Percentiles rank a stretch among this genome's conserved stretches.
phyloP scores from a whole-genome alignment of 2,113 vertebrate species.

The Oryzias curvinotus region DNA sequence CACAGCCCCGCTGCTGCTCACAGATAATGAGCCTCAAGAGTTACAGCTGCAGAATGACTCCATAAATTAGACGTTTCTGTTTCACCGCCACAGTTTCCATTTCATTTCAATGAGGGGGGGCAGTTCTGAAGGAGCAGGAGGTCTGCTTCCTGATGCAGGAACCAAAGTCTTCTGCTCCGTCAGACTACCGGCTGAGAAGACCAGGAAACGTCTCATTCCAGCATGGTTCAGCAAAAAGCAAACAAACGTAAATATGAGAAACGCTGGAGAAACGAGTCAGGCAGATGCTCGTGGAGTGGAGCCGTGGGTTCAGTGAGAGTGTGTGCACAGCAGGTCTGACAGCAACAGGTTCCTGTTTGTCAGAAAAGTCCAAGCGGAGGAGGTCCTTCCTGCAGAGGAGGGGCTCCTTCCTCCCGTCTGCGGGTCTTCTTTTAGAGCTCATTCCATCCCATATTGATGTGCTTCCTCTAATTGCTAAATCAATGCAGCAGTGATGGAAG shows the following conservation, averaged over 20 bases:
- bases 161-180: slow-evolving; percentile 51
- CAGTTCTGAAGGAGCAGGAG: slow-evolving; percentile 47
- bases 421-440: slow-evolving; percentile 35
- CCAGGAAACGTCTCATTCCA: slow-evolving; percentile 29
- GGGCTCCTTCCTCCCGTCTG: slow-evolving; percentile 16
- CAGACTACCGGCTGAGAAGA: slow-evolving; percentile 57
- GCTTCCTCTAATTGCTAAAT: slow-evolving; percentile 68
- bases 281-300: slow-evolving; percentile 8
- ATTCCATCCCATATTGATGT: slow-evolving; percentile 42
- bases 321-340: slow-evolving; percentile 39
- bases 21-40: slow-evolving; percentile 67
- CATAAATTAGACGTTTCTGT: slow-evolving; percentile 70
- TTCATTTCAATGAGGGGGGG: slow-evolving; percentile 70
- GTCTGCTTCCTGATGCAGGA: slow-evolving; percentile 56
- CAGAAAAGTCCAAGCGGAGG: slow-evolving; percentile 4
- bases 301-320: slow-evolving; percentile 51
- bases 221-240: too few relatives aligned
- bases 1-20: slow-evolving; percentile 56
- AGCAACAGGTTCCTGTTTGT: slow-evolving; percentile 18
- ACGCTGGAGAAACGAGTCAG: not conserved
- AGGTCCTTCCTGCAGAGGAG: slow-evolving; percentile 40
- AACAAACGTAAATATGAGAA: too few relatives aligned
- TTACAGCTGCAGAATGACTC: slow-evolving; percentile 54
- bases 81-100: slow-evolving; percentile 48
- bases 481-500: slow-evolving; percentile 65